These are phyloP conservation scores for Matsumyia berberina DNA, from an alignment of 2,888 invertebrate species.

Conservation along the genomic window DNA sequence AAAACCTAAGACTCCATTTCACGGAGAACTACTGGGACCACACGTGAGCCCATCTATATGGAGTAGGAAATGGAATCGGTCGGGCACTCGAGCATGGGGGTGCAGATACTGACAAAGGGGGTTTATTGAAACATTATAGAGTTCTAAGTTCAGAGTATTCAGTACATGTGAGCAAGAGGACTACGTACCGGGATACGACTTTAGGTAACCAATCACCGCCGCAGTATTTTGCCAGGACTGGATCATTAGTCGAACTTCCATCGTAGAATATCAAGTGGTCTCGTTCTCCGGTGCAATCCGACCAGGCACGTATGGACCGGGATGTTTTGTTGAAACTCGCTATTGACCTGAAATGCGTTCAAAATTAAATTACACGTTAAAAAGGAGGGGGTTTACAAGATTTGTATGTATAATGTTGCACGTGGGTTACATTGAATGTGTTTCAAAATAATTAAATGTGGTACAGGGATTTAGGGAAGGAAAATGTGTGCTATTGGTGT, in stretches of 20 bases:
- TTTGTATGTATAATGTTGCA: slow-evolving; percentile 15
- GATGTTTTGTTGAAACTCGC: slow-evolving; percentile 89
- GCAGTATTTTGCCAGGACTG: slow-evolving; percentile 93
- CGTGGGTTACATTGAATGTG: slow-evolving; percentile 11
- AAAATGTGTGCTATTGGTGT: background rate
- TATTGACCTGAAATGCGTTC: slow-evolving; percentile 81
- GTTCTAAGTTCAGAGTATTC: slow-evolving; percentile 48
- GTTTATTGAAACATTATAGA: slow-evolving; percentile 66
- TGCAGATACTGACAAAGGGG: slow-evolving; percentile 15
- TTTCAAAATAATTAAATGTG: slow-evolving; percentile 16
- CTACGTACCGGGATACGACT: slow-evolving; percentile 87
- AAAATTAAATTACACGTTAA: slow-evolving; percentile 71
- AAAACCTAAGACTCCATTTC: slow-evolving; percentile 69
- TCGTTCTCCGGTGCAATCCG: slow-evolving; percentile 91
- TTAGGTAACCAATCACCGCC: slow-evolving; percentile 94
- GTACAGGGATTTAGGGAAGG: background rate
- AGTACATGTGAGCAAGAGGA: slow-evolving; percentile 39
- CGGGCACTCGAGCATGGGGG: slow-evolving; percentile 11
- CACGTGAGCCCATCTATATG: slow-evolving; percentile 57
- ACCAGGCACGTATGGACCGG: slow-evolving; percentile 91
- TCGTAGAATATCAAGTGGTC: slow-evolving; percentile 95
- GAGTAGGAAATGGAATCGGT: slow-evolving; percentile 49
- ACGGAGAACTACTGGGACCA: slow-evolving; percentile 32
- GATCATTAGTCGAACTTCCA: slow-evolving; percentile 92
- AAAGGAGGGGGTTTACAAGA: slow-evolving; percentile 22